phyloP scores from a whole-genome alignment of 2,113 vertebrate species.

The Rhagologus leucostigma region DNA sequence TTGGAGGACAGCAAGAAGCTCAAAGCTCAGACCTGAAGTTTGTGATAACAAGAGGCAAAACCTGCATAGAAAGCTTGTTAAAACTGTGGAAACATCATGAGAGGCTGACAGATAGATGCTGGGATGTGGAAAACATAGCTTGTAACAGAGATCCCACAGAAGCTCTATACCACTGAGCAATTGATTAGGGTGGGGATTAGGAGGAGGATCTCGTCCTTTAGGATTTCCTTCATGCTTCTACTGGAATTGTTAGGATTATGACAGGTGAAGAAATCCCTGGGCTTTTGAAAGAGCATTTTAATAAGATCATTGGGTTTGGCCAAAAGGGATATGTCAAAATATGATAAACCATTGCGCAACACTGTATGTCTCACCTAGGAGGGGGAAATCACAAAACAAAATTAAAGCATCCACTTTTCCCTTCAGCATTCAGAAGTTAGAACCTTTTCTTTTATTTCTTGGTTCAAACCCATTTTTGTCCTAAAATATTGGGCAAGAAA shows the following conservation, averaged over 20 bases:
- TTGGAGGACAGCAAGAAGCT: neutral
- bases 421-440: neutral
- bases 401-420: neutral
- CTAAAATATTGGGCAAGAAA: neutral
- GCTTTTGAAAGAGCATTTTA: neutral
- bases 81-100: neutral
- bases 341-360: constrained; percentile 12
- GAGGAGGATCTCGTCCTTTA: neutral
- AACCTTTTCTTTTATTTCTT: neutral
- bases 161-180: neutral
- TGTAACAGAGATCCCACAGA: neutral
- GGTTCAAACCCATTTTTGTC: neutral
- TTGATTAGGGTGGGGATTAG: neutral
- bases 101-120: neutral
- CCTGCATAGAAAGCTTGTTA: neutral
- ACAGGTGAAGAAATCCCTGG: neutral
- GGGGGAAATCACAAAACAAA: neutral
- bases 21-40: neutral
- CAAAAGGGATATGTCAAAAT: constrained; percentile 4
- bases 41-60: neutral
- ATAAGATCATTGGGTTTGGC: neutral
- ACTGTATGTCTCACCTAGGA: neutral
- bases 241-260: neutral
- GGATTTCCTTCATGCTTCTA: neutral
- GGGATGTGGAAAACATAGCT: neutral